Conservation (phyloP, 2,797 vertebrate species). For the Chaunax sp. region DNA sequence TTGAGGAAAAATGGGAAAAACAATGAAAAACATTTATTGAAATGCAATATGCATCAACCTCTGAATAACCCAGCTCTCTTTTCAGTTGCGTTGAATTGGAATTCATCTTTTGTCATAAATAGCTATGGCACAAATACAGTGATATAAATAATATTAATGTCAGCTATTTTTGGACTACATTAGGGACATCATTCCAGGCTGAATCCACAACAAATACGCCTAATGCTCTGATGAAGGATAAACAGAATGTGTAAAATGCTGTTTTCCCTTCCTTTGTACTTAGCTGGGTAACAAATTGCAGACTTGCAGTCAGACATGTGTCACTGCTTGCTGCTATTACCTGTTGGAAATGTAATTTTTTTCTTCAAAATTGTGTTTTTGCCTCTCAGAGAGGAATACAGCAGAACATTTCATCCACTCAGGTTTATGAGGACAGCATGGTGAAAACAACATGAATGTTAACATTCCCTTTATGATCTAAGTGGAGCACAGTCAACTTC, state of each 20-base stretch:
- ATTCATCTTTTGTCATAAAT: slow-evolving; percentile 46
- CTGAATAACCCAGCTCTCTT: slow-evolving; percentile 16
- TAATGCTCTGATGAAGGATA: slow-evolving; percentile 34
- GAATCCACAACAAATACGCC: slow-evolving; percentile 28
- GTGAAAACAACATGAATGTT: slow-evolving; percentile 62
- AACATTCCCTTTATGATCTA: slow-evolving; percentile 61
- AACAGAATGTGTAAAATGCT: slow-evolving; percentile 34
- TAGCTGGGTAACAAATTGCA: slow-evolving; percentile 17
- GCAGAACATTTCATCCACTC: slow-evolving; percentile 30
- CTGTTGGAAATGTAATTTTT: slow-evolving; percentile 38
- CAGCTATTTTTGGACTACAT: slow-evolving; percentile 55
- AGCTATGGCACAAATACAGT: slow-evolving; percentile 35
- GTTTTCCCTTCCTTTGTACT: slow-evolving; percentile 9
- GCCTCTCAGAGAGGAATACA: slow-evolving; percentile 30
- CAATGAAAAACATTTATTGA: not conserved
- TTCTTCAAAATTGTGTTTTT: slow-evolving; percentile 39
- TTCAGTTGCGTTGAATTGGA: slow-evolving; percentile 34
- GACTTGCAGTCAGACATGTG: slow-evolving; percentile 7
- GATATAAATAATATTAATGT: slow-evolving; percentile 56
- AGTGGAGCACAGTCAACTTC: slow-evolving; percentile 51
- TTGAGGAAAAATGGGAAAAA: not conserved
- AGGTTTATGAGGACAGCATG: slow-evolving; percentile 40
- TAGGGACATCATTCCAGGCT: slow-evolving; percentile 11
- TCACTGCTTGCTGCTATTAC: slow-evolving; percentile 17
- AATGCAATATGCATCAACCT: slow-evolving; percentile 3